Conservation (phyloP, 1,140 invertebrate genomes). For the Spodoptera litura region DNA sequence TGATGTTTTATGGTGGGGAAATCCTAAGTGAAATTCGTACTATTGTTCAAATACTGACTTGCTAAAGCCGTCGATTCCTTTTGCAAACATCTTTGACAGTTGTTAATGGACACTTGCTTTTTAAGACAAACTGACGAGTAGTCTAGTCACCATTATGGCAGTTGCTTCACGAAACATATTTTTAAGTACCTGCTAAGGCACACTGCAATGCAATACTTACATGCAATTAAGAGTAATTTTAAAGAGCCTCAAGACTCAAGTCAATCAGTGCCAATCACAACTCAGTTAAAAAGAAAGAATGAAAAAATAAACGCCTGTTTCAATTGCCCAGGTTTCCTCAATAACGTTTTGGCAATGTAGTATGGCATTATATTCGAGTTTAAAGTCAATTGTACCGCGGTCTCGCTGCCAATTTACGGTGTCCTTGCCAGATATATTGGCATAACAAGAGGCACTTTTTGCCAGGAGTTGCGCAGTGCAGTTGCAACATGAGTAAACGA, state of each 20-base stretch:
- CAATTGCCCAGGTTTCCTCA: neutral
- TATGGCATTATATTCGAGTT: slow-evolving; percentile 33
- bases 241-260: no score
- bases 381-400: slow-evolving; percentile 55
- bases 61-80: no score
- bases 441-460: slow-evolving; percentile 60
- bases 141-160: no score
- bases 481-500: slow-evolving; percentile 66
- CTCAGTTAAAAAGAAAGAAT: no score
- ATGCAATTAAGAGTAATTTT: no score
- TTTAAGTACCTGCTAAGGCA: no score
- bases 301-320: neutral
- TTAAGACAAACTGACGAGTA: no score
- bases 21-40: slow-evolving; percentile 12
- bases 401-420: slow-evolving; percentile 28
- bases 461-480: slow-evolving; percentile 69
- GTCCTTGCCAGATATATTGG: slow-evolving; percentile 49
- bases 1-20: neutral
- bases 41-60: neutral
- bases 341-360: slow-evolving; percentile 4
- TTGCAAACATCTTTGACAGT: no score
- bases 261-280: no score
- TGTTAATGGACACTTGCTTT: no score
- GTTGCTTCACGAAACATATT: neutral
- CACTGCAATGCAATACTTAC: no score